Conservation (phyloP, 2,113 vertebrate genomes). For the Mola mola region DNA sequence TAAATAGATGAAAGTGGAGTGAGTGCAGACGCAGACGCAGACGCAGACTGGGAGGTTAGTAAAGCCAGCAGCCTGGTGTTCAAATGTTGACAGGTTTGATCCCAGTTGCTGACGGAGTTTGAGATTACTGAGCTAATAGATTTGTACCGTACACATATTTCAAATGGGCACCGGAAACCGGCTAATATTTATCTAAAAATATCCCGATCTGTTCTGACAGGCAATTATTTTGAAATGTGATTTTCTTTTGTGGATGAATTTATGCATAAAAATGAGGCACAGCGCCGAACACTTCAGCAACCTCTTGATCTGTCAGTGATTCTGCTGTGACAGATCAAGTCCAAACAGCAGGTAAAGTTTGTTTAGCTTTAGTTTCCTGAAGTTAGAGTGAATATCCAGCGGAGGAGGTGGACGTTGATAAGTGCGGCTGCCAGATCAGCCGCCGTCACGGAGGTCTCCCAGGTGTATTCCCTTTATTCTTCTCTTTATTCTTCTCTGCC, state of each 20-base stretch:
- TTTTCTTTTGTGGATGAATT: not conserved
- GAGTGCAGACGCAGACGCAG: not conserved
- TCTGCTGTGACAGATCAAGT: no score
- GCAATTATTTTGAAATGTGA: slow-evolving; percentile 17
- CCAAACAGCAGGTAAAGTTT: no score
- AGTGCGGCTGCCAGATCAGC: no score
- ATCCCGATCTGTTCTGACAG: not conserved
- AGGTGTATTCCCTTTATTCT: slow-evolving; percentile 3
- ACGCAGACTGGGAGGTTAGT: slow-evolving; percentile 7
- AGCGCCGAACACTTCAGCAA: not conserved
- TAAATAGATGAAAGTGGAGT: slow-evolving; percentile 3
- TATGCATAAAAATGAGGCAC: slow-evolving; percentile 17
- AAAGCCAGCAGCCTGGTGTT: not conserved
- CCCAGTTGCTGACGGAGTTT: no score
- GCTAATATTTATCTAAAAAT: not conserved
- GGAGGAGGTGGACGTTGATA: no score
- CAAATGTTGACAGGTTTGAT: not conserved
- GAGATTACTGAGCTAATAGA: no score
- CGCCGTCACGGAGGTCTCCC: not conserved
- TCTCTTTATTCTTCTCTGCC: no score
- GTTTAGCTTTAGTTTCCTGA: no score
- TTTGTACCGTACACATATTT: no score
- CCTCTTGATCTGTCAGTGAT: no score
- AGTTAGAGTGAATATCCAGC: no score
- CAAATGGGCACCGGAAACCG: no score